Evolutionary conservation across 1,140 invertebrate species (phyloP), one percentile per base, ranked within the genome.

Genomic region (Druon quercuslanigerum): DNA sequence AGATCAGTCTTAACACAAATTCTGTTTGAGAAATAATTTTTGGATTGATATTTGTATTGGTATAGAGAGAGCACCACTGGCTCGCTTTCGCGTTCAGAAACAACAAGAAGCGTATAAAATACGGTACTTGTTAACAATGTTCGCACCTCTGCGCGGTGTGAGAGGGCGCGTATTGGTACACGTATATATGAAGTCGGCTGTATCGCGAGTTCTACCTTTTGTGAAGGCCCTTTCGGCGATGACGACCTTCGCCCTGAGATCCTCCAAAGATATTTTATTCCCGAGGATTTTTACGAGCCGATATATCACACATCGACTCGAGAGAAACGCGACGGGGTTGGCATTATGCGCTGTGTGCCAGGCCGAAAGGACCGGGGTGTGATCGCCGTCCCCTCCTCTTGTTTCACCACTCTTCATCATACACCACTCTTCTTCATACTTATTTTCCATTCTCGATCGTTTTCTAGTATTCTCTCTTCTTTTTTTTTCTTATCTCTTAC

Each of bases 81-180:
- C 73, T 54, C 57, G 57, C 77, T 70, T 80, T 75, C 75, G 83
- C 78, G 70, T 82, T 86, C 85, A 78, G 77, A 84, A 85, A 85
- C 76, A 81, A 83, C 73, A 75, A 81, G 77, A 79, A 84, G 80
- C 79, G 85, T 87, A 90, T 90, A 90, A 91, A 89, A 89, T 90
- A 90, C 88, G 87, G 80, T 86, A 91, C 89, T 91, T 90, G 90
- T 91, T 91, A 91, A 90, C 87, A 90, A 89, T 91, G 90, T 91
- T 91, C 89, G 88, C 90, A 90, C 90, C 90, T 91, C 80, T 82
- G 79, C 71, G 60, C 72, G 70, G 25, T 40, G 60, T 66, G 25
- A 79, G 75, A 70, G 71, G 78, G 79, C 75, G 73, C 79, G 75
- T 51, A 71, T 57, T 78, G 77, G 51, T 81, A 80, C 71, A 70